Conservation (phyloP, 2,113 vertebrate genomes). For the Tachycineta bicolor region DNA sequence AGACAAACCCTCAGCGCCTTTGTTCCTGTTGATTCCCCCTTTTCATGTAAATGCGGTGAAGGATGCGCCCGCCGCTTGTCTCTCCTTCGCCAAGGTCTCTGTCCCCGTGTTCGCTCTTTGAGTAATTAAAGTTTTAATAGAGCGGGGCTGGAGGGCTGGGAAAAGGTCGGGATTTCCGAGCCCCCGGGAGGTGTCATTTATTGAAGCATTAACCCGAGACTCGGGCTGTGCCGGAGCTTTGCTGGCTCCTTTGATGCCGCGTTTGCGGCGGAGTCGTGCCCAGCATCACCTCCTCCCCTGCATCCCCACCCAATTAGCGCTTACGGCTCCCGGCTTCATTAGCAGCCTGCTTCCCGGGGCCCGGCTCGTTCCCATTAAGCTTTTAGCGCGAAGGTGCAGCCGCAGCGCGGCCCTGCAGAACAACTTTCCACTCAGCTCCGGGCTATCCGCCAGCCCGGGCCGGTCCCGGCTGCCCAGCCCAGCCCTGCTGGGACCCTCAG, state of each 20-base stretch:
- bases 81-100: background rate
- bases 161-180: background rate
- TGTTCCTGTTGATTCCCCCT: background rate
- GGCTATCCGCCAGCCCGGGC: fast-evolving
- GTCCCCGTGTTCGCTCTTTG: fast-evolving
- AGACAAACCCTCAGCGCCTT: background rate
- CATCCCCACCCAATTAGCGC: background rate
- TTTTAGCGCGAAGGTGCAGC: background rate
- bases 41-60: background rate
- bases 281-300: background rate
- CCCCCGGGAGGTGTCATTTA: background rate
- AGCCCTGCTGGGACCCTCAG: no score
- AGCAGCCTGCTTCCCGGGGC: background rate
- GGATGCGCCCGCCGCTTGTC: background rate
- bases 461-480: no score
- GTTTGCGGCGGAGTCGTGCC: fast-evolving
- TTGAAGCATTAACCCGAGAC: fast-evolving
- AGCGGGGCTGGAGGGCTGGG: background rate
- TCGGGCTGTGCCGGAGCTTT: background rate
- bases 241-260: fast-evolving
- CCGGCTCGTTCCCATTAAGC: background rate
- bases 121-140: background rate
- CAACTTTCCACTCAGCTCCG: fast-evolving
- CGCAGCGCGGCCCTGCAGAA: fast-evolving
- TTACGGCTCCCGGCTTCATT: background rate